Conservation (phyloP, 2,888 invertebrate genomes). For the Sarcophaga caerulescens region DNA sequence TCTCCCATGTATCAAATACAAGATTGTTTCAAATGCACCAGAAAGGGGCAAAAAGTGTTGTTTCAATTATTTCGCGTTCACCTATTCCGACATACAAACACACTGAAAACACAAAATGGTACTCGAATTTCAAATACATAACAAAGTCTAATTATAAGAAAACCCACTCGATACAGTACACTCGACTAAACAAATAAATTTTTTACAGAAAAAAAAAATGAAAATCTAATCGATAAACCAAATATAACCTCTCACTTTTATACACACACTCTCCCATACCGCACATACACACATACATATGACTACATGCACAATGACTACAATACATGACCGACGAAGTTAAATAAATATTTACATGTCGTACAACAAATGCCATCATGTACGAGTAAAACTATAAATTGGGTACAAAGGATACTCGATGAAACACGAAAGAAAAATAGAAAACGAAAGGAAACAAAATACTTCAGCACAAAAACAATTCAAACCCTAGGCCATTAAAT, state of each 20-base stretch:
- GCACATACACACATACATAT: not conserved
- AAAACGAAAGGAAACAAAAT: conserved; percentile 22
- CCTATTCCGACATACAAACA: not conserved
- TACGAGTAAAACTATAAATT: conserved; percentile 42
- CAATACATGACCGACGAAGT: conserved; percentile 56
- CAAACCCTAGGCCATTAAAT: conserved; percentile 10
- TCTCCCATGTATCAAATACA: no score
- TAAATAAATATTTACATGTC: conserved; percentile 65
- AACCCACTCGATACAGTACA: conserved; percentile 10
- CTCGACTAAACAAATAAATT: not conserved
- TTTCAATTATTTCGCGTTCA: not conserved
- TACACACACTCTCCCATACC: conserved; percentile 14
- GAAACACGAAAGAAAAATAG: conserved; percentile 5
- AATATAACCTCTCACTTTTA: conserved; percentile 21
- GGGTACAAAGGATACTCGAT: conserved; percentile 44
- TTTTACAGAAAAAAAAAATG: conserved; percentile 28
- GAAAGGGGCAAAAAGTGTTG: not conserved
- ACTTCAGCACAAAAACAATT: conserved; percentile 31
- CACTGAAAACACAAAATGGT: conserved; percentile 41
- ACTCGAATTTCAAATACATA: conserved; percentile 54
- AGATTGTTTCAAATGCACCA: not conserved
- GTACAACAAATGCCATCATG: conserved; percentile 8
- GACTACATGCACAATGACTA: conserved; percentile 22
- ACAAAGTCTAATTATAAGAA: conserved; percentile 32
- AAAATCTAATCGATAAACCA: conserved; percentile 53